Evolutionary conservation across 2,797 vertebrate genomes (phyloP), one percentile per base, ranked within the genome.

Genomic region (Sebastes jordani): DNA sequence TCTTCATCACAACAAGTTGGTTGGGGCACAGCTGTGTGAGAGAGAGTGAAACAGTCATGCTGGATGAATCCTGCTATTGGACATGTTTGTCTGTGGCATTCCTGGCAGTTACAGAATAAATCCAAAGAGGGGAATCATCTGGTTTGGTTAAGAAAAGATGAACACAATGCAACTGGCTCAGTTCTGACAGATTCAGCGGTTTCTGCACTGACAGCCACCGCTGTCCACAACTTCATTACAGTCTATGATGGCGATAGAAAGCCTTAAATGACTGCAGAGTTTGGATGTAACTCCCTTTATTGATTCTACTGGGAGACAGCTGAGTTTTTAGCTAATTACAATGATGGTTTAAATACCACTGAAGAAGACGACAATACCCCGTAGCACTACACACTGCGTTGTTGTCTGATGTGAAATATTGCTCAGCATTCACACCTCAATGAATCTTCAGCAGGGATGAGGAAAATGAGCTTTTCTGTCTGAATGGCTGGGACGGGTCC

Each of bases 31-130:
- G 74, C 0, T 7, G 77, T 80, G 38, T 46, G 2, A 27, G 2
- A 58, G 34, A 58, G 34, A 59, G n/a, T 27, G 29, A 49, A 23
- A 58, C 52, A 46, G 60, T n/a, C 22, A 58, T 10, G 60, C 34
- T 71, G 66, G 55, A 74, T 20, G 61, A 59, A 73, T 82, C 55
- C 56, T 30, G 11, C 38, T 30, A 2, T 7, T 38, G 52, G 71
- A 70, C 34, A 22, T 70, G 70, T 78, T 85, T 64, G 76, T 83
- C 67, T 75, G 58, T 63, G 73, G 71, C n/a, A 68, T 88, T 88
- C 72, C 20, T 65, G 14, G 70, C 60, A 71, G 72, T 85, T 76
- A 70, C 61, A 85, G 59, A 56, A 78, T 73, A 78, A 64, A 80
- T 60, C 60, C 2, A 29, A 18, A 20, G 13, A 36, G 5, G 3